phyloP scores from a whole-genome alignment of 92 coral and sea anemone genomes.

The Parazoanthus swiftii region DNA sequence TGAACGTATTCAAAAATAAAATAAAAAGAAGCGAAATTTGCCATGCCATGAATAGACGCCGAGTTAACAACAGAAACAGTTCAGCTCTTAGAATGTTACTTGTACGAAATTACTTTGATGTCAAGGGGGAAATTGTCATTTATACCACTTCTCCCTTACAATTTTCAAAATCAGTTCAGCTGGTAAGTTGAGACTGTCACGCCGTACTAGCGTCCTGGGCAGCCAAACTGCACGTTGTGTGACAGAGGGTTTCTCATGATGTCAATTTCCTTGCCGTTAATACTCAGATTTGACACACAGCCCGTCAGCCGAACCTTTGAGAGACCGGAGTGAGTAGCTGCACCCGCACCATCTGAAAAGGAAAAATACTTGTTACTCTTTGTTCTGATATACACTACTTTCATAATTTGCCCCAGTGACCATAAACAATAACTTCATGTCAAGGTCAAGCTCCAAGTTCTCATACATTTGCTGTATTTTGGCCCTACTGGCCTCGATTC shows the following conservation, averaged over 20 bases:
- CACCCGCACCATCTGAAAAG: slow-evolving; percentile 68
- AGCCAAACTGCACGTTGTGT: slow-evolving; percentile 58
- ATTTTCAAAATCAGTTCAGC: background rate
- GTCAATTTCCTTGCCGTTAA: slow-evolving; percentile 63
- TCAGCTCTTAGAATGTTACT: too few species aligned
- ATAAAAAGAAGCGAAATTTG: background rate
- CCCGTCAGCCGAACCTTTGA: slow-evolving; percentile 85
- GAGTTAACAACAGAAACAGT: too few species aligned
- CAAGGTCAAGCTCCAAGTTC: too few species aligned
- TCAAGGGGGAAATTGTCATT: background rate
- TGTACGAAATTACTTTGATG: background rate
- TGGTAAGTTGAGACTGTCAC: background rate
- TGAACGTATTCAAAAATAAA: too few species aligned
- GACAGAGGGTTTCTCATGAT: slow-evolving; percentile 55
- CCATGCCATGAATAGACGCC: too few species aligned
- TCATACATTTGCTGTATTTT: too few species aligned
- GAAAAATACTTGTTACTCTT: background rate
- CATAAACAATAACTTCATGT: too few species aligned
- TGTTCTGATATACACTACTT: background rate
- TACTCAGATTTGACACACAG: slow-evolving; percentile 74
- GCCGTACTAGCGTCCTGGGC: slow-evolving; percentile 24
- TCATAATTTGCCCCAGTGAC: too few species aligned
- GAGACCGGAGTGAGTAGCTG: slow-evolving; percentile 57
- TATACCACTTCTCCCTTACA: background rate
- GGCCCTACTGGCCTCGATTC: too few species aligned